Evolutionary conservation across 2,888 invertebrate species (phyloP), one percentile per base, ranked within the genome.

Genomic region (Chalcis sispes): DNA sequence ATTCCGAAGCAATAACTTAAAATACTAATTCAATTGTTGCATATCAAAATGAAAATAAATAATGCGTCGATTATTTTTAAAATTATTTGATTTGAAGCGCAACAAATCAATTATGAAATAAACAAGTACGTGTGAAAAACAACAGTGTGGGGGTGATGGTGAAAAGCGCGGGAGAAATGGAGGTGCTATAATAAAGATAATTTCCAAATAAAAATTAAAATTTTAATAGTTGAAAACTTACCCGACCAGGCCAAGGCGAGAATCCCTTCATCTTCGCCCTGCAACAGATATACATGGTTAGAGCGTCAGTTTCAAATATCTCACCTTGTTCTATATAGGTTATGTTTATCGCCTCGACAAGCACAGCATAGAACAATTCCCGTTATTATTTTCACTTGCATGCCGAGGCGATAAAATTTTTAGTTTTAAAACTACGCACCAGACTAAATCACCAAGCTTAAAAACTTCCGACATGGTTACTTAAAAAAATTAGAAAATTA

Each of bases 221-320:
- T n/a, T 29, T n/a, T n/a, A n/a, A 10, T 18, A 20, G 25, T 36
- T 10, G 18, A 1, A 27, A 20, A 93, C 95, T 95, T 93, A 98
- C 97, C 93, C 96, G 95, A 90, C 96, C 97, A 80, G 98, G 98
- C 98, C 98, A 98, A 80, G 97, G 96, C 82, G 96, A 95, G 91
- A 96, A 98, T 83, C 97, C 96, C 92, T 97, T 98, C 97, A 98
- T 97, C 93, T 97, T 98, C 75, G 98, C 97, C 98, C 98, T 98
- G 92, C 82, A 93, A 78, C 70, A 76, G 69, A 69, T n/a, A 69
- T 13, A 72, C 25, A 75, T 3, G 61, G 32, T 50, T 20, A 59
- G 3, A 58, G 74, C 62, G 72, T 77, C 65, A 59, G 59, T 69
- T 42, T 42, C 13, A 42, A 40, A 56, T 27, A 48, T 46, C n/a